Conservation (phyloP, 2,797 vertebrate species). For the Crypturellus tataupa region DNA sequence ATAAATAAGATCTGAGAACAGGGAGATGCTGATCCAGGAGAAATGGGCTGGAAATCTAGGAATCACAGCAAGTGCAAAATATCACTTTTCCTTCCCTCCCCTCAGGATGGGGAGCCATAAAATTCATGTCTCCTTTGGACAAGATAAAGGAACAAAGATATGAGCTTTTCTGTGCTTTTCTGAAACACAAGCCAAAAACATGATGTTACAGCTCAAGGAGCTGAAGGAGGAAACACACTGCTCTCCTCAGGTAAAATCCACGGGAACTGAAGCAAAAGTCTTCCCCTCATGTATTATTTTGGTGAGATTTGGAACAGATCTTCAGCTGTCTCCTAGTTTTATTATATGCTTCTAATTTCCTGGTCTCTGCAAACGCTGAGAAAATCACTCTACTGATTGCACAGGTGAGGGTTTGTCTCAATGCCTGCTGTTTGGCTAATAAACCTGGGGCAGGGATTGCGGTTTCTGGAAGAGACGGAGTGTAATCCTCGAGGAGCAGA, state of each 20-base stretch:
- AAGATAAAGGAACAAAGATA: neutral
- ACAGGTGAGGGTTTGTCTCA: neutral
- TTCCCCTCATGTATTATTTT: neutral
- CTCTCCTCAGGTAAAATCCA: neutral
- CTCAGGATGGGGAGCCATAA: neutral
- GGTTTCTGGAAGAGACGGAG: neutral
- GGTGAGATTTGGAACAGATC: neutral
- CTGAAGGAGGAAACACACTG: neutral
- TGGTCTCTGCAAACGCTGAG: slow-evolving; percentile 7
- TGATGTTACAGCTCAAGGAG: neutral
- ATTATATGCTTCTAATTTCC: neutral
- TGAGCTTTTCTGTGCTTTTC: neutral
- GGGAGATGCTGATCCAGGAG: neutral
- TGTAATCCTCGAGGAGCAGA: neutral
- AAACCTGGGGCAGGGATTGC: neutral
- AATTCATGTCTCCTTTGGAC: neutral
- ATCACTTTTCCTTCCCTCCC: neutral
- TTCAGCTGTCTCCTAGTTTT: neutral
- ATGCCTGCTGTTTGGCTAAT: neutral
- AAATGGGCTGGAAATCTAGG: neutral
- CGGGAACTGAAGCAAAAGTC: neutral
- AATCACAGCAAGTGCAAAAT: neutral
- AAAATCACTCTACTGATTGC: neutral
- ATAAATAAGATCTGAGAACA: neutral
- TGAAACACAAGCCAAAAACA: neutral